These are phyloP conservation scores for Microctenopoma steveboyesi DNA, from an alignment of 2,797 vertebrate species.

Conservation along the genomic window DNA sequence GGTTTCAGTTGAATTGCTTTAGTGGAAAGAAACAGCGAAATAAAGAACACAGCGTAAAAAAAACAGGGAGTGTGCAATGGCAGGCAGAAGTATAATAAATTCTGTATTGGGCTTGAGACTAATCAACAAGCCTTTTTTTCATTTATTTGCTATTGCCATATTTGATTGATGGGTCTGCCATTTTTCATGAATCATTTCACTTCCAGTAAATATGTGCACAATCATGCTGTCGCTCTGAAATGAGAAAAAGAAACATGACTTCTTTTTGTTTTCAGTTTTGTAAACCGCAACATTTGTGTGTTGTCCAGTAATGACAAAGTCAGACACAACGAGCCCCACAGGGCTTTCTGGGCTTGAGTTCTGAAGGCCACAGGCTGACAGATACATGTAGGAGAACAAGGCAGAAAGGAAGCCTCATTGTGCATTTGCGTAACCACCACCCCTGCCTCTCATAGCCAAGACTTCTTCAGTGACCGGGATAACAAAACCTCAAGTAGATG, in stretches of 20 bases:
- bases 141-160: slow-evolving; percentile 50
- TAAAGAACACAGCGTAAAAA: neutral
- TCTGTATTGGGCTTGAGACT: slow-evolving; percentile 35
- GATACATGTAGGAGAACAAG: slow-evolving; percentile 72
- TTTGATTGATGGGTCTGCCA: slow-evolving; percentile 65
- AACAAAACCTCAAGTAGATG: slow-evolving; percentile 73
- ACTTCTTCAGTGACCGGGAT: slow-evolving; percentile 71
- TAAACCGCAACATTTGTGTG: slow-evolving; percentile 74
- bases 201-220: slow-evolving; percentile 66
- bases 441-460: slow-evolving; percentile 69
- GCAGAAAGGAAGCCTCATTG: slow-evolving; percentile 66
- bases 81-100: slow-evolving; percentile 44
- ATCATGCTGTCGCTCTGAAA: slow-evolving; percentile 47
- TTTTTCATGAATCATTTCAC: slow-evolving; percentile 62
- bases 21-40: slow-evolving; percentile 23
- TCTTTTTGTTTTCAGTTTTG: slow-evolving; percentile 70
- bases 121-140: slow-evolving; percentile 49
- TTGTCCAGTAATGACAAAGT: slow-evolving; percentile 79
- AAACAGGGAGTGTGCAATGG: slow-evolving; percentile 32
- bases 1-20: slow-evolving; percentile 20
- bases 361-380: slow-evolving; percentile 76
- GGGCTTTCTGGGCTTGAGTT: slow-evolving; percentile 65
- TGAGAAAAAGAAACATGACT: slow-evolving; percentile 54
- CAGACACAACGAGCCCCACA: slow-evolving; percentile 61
- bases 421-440: slow-evolving; percentile 68